Evolutionary conservation across 2,888 invertebrate genomes (phyloP).

Genomic region (Globia sparganii): DNA sequence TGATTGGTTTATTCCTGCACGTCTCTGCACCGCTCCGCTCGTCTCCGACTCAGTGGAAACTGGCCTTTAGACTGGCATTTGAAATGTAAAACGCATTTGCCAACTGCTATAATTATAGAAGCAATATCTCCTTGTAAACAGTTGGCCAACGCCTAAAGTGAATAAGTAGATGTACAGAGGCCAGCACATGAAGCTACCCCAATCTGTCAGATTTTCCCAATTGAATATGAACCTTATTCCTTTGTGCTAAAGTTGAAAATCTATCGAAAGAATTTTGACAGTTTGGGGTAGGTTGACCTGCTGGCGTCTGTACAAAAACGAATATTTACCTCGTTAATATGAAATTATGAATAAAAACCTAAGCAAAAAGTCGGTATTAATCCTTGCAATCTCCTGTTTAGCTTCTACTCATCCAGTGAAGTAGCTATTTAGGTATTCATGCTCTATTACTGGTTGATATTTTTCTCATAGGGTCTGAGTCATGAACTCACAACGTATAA

Average conservation of each 20-base stretch:
- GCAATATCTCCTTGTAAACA: conserved; percentile 7
- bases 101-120: not conserved
- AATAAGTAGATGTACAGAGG: conserved; percentile 10
- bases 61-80: not conserved
- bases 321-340: conserved; percentile 10
- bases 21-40: not conserved
- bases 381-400: conserved; percentile 9
- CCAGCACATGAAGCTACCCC: too few relatives aligned
- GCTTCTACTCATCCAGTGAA: conserved; percentile 12
- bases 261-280: too few relatives aligned
- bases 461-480: conserved; percentile 52
- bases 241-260: too few relatives aligned
- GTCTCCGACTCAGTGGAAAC: not conserved
- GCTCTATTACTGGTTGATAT: conserved; percentile 34
- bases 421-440: conserved; percentile 26
- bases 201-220: too few relatives aligned
- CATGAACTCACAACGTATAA: conserved; percentile 33
- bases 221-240: too few relatives aligned
- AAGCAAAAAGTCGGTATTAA: not conserved
- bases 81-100: not conserved
- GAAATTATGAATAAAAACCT: conserved; percentile 8
- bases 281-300: too few relatives aligned
- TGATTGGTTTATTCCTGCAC: not conserved
- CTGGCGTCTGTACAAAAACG: too few relatives aligned
- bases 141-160: conserved; percentile 1